Base-by-base conservation (phyloP, 2,113 vertebrate genomes). In the Heteronetta atricapilla region DNA sequence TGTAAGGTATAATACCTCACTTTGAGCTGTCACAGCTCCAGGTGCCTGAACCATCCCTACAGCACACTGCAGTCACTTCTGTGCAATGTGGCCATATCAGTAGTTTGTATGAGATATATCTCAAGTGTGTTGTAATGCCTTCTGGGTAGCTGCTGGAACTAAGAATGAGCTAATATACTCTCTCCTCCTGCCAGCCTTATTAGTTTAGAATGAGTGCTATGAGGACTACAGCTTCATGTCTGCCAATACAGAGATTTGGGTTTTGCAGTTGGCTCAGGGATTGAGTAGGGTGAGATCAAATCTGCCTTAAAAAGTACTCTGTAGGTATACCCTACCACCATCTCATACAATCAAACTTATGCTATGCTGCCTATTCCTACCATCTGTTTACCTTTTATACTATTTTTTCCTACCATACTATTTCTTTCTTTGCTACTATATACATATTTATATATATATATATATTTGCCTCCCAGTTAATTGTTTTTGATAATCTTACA, bases 81-180 rank as follows among this genome's bases (percentile, higher is more conserved):
- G 81, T 58, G 84, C n/a, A 9, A 59, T 21, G 50, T 76, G 72
- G 62, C 40, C 82, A 66, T 82, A 94, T 62, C 87, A 76, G 67
- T 42, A 58, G 58, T 34, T 92, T 68, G 78, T 77, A 79, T 73
- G 89, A 95, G 93, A 92, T 85, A 87, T 73, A 89, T 95, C 89
- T 95, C 89, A 33, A 94, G 74, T 77, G 93, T 89, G 89, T 46
- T 94, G 91, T 96, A 97, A 94, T 97, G 95, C 95, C 95, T 96
- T 91, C 93, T 94, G 95, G 95, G 95, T 94, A 96, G 93, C 93
- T 94, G 76, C 95, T 95, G 93, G 95, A 96, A 94, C 94, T 96
- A 95, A 94, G 95, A 94, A 84, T 64, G 77, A 97, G 89, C 91
- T 96, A 95, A 96, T 96, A 94, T 79, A 94, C 94, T 95, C 94